Evolutionary conservation across 1,140 invertebrate species (phyloP).

Genomic region (Ceratosolen solmsi): DNA sequence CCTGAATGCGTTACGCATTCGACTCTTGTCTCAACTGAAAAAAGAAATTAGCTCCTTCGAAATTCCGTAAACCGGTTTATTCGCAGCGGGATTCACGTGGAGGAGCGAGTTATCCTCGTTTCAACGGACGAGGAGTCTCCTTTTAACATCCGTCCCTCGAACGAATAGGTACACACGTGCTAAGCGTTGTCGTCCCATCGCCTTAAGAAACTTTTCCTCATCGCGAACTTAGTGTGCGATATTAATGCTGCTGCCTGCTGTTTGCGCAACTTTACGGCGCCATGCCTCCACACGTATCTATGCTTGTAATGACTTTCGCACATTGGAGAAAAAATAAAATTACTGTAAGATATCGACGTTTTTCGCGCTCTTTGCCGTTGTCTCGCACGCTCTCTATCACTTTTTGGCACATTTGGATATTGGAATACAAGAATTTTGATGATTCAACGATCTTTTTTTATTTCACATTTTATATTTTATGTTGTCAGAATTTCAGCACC

Average conservation of each 20-base stretch:
- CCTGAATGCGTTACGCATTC: background rate
- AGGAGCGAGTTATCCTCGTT: background rate
- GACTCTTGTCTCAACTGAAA: background rate
- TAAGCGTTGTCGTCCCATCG: background rate
- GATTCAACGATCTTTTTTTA: constrained; percentile 32
- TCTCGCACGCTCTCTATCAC: no score
- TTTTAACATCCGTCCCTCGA: constrained; percentile 4
- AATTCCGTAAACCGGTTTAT: constrained; percentile 44
- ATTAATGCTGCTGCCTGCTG: constrained; percentile 1
- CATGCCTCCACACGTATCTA: background rate
- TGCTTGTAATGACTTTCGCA: background rate
- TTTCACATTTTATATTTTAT: constrained; percentile 3
- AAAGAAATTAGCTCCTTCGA: constrained; percentile 41
- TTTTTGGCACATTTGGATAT: background rate
- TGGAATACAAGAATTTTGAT: background rate
- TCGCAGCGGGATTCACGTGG: background rate
- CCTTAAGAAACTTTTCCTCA: constrained; percentile 20
- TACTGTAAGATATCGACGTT: background rate
- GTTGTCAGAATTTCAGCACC: background rate
- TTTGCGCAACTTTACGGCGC: background rate
- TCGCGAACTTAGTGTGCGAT: background rate
- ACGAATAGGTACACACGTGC: background rate
- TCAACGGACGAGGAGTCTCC: background rate
- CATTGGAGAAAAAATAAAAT: background rate
- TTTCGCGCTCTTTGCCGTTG: background rate